Evolutionary conservation across 23 tunicate genomes (phyloP), one percentile per base, ranked within the genome.

Genomic region (Halocynthia roretzi): DNA sequence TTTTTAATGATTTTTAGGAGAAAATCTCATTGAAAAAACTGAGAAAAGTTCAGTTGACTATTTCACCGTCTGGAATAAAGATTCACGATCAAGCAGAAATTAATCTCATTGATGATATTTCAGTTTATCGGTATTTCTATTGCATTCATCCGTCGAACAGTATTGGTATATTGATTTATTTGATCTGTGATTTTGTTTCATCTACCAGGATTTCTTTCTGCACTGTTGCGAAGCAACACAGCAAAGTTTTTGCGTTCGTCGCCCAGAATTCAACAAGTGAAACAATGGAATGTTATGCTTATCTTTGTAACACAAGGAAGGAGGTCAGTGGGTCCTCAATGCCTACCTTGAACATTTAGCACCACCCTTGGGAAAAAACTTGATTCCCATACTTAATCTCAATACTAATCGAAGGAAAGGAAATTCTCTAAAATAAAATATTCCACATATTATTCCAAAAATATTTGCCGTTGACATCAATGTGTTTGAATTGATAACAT

Each of bases 251-350:
- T 53, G 90, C 85, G 19, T 85, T 70, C 54, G 90, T 85, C 7
- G 70, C 75, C 8, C 84, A 80, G 50, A 85, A 72, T 65, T 31
- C 66, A 8, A 57, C 63, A 11, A 71, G 71, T 51, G 83, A 85
- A 52, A 50, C 80, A 53, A 81, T 85, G 76, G 90, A 85, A 64
- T 85, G 84, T 55, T 84, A 85, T 54, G 90, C 84, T n/a, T 85
- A 80, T 62, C 56, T 85, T 56, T 85, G 84, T 53, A 83, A 83
- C 22, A 85, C 66, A 15, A 52, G 80, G 20, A 85, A 85, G 53
- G 84, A 85, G 90, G 90, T 85, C 9, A 11, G 80, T 9, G 5
- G 20, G 20, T 17, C 12, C 20, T 68, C 22, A 17, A 68, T 68
- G 14, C 11, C 5, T 58, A 58, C 17, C 17, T 58, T 4, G 1